phyloP scores from a whole-genome alignment of 2,888 invertebrate species.

The Adelognathus sp. region DNA sequence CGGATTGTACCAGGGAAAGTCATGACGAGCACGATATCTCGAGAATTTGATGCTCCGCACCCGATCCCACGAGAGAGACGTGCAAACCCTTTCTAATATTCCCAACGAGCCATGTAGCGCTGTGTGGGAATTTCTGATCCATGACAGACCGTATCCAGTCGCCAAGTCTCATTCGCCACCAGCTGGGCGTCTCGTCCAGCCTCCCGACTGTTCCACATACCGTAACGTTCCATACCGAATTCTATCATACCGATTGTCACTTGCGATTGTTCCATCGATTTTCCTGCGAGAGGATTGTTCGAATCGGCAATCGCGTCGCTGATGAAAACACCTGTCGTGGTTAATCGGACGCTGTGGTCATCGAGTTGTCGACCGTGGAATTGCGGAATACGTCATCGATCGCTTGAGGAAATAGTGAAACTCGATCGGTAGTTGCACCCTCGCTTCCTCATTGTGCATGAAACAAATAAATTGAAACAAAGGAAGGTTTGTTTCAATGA shows the following conservation, averaged over 20 bases:
- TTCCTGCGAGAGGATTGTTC: background rate
- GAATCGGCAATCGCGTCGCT: background rate
- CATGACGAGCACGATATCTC: background rate
- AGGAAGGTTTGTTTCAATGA: too few relatives aligned
- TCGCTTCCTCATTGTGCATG: too few relatives aligned
- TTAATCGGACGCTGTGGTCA: too few relatives aligned
- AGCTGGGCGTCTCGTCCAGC: slow-evolving; percentile 1
- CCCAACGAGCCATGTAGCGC: background rate
- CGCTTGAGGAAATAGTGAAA: too few relatives aligned
- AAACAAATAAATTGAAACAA: too few relatives aligned
- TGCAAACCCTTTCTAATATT: background rate
- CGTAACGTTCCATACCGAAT: background rate
- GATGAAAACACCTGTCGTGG: background rate
- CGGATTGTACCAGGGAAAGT: background rate
- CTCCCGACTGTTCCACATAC: background rate
- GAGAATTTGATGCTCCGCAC: slow-evolving; percentile 17
- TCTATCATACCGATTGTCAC: background rate
- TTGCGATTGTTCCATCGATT: background rate
- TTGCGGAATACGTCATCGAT: too few relatives aligned
- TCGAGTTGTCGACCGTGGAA: too few relatives aligned
- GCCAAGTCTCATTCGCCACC: background rate
- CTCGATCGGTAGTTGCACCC: too few relatives aligned
- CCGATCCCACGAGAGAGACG: background rate
- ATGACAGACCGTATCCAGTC: slow-evolving; percentile 22
- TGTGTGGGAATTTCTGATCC: slow-evolving; percentile 29